Evolutionary conservation across 2,113 vertebrate genomes (phyloP), one percentile per base, ranked within the genome.

Genomic region (Gambusia holbrooki): DNA sequence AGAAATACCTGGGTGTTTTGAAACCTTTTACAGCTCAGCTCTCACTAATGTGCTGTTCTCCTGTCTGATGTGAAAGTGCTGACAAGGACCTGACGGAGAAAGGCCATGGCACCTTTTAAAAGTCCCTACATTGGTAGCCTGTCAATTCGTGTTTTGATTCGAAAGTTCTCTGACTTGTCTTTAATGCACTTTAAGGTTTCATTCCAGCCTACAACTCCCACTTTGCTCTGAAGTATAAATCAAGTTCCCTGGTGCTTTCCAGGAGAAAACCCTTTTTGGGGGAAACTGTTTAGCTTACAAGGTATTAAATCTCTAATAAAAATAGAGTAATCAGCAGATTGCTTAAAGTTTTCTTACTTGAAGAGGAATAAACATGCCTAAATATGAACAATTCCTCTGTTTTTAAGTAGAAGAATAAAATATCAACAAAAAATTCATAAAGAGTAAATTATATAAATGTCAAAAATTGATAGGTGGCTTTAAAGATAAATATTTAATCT

Each of bases 81-180:
- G 62, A 75, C 60, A 13, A 69, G 11, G 62, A 62, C 27, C 37
- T 65, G 61, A 62, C 35, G 27, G 32, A 66, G 60, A 72, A 75
- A 75, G 68, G 60, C 42, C 69, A 64, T 42, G 29, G 65, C 27
- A 70, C 33, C 33, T 62, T 37, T 69, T 76, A 63, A 77, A 73
- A 69, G 71, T 81, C 51, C 45, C 77, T 72, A 65, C 71, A 63
- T 29, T 81, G 15, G 28, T 78, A 72, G 37, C 37, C 62, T 74
- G 70, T 77, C 73, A 80, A 71, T 86, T 80, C 79, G 54, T 1
- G 3, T 71, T 65, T 71, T 74, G 58, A 83, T 80, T 80, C 62
- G 42, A 30, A 67, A 60, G 62, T 67, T 22, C 10, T 77, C 51
- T 37, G 27, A 66, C 66, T 71, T 68, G 51, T 71, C 40, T 32